Evolutionary conservation across 2,113 vertebrate genomes (phyloP).

Genomic region (Odontesthes bonariensis): DNA sequence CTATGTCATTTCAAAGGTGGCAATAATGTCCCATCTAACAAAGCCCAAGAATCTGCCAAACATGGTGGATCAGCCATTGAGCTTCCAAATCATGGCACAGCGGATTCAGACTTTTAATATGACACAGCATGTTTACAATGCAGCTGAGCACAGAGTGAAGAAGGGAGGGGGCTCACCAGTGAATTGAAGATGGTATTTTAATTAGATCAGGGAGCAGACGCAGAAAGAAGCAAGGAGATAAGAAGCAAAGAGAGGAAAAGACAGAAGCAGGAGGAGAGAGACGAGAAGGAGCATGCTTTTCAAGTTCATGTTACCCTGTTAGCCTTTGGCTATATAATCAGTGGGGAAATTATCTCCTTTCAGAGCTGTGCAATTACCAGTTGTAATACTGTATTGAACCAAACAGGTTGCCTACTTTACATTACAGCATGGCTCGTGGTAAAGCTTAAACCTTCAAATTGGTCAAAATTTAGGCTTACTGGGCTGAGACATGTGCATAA

Average conservation of each 20-base stretch:
- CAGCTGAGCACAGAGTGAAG: slow-evolving; percentile 58
- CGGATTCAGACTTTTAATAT: slow-evolving; percentile 67
- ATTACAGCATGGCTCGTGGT: not conserved
- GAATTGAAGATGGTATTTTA: slow-evolving; percentile 76
- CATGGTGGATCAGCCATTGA: slow-evolving; percentile 57
- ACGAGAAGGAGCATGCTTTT: slow-evolving; percentile 37
- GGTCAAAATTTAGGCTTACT: not conserved
- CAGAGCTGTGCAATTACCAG: slow-evolving; percentile 39
- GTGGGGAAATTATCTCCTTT: slow-evolving; percentile 46
- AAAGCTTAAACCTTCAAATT: slow-evolving; percentile 7
- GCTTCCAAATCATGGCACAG: slow-evolving; percentile 72
- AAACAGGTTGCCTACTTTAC: slow-evolving; percentile 21
- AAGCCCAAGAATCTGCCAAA: slow-evolving; percentile 54
- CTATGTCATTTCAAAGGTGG: slow-evolving; percentile 26
- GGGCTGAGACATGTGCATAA: not conserved
- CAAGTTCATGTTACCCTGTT: slow-evolving; percentile 51
- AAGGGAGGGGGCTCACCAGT: slow-evolving; percentile 54
- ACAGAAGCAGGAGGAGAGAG: slow-evolving; percentile 1
- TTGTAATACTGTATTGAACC: slow-evolving; percentile 24
- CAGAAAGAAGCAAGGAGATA: slow-evolving; percentile 50
- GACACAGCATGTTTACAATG: slow-evolving; percentile 75
- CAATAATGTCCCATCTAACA: slow-evolving; percentile 30
- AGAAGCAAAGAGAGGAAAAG: slow-evolving; percentile 36
- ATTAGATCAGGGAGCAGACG: slow-evolving; percentile 71
- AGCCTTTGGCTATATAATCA: slow-evolving; percentile 53